Evolutionary conservation across 2,113 vertebrate genomes (phyloP).

Genomic region (Noctilio leporinus): DNA sequence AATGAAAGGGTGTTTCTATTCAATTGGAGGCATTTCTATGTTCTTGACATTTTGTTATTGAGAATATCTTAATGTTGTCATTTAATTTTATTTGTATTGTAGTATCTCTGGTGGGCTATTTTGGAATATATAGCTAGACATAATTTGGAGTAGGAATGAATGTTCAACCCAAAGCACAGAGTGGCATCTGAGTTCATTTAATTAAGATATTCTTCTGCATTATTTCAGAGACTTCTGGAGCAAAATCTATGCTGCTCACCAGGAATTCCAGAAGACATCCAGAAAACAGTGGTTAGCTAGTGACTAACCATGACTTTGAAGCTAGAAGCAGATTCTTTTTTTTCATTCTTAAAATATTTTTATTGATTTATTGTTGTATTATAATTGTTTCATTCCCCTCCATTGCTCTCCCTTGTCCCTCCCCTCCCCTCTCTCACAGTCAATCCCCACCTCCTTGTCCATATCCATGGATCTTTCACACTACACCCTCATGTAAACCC

Average conservation of each 20-base stretch:
- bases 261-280: background rate
- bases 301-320: background rate
- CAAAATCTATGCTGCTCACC: background rate
- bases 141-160: conserved; percentile 34
- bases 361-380: too few species aligned
- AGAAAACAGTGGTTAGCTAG: background rate
- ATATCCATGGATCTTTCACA: too few species aligned
- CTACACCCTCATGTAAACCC: too few species aligned
- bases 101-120: conserved; percentile 43
- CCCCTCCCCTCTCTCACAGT: too few species aligned
- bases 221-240: background rate
- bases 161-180: background rate
- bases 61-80: conserved; percentile 48
- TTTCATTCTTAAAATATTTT: too few species aligned
- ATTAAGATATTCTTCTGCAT: background rate
- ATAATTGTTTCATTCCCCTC: too few species aligned
- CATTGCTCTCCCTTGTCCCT: too few species aligned
- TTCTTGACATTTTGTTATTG: conserved; percentile 64
- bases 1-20: conserved; percentile 45
- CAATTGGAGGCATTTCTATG: conserved; percentile 25
- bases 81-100: conserved; percentile 64
- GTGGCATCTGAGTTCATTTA: conserved; percentile 23
- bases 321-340: background rate
- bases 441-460: too few species aligned
- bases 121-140: conserved; percentile 27